A percentile compares a stretch with the other conserved stretches of the same genome.
Evolutionary conservation across 1,140 invertebrate species (phyloP).

Genomic region (Contarinia nasturtii): DNA sequence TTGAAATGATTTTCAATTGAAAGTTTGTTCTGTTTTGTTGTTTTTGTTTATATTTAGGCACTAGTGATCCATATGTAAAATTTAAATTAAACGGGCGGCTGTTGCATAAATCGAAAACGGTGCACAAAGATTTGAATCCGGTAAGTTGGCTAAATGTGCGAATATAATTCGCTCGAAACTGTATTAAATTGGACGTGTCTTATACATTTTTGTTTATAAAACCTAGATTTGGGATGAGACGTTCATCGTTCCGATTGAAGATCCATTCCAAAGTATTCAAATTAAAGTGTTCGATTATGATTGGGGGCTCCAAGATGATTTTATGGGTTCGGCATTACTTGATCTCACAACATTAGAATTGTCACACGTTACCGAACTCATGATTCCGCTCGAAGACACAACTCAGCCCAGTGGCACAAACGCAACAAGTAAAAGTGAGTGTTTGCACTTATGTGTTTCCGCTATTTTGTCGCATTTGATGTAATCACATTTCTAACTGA

Average conservation of each 20-base stretch:
- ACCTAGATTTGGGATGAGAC: slow-evolving; percentile 98
- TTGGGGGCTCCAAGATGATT: slow-evolving; percentile 93
- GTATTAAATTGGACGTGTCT: too few relatives aligned
- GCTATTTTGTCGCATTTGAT: too few relatives aligned
- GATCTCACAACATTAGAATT: slow-evolving; percentile 72
- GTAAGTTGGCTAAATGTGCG: too few relatives aligned
- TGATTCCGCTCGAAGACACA: slow-evolving; percentile 53
- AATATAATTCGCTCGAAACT: too few relatives aligned
- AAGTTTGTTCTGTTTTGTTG: too few relatives aligned
- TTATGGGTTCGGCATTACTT: slow-evolving; percentile 80
- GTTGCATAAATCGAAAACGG: slow-evolving; percentile 84
- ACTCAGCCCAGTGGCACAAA: slow-evolving; percentile 24
- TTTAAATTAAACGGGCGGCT: slow-evolving; percentile 79
- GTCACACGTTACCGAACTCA: slow-evolving; percentile 59
- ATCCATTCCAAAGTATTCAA: slow-evolving; percentile 71
- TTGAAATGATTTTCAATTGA: background rate
- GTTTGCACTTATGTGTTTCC: too few relatives aligned
- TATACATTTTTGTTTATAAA: too few relatives aligned
- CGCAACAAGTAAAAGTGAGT: too few relatives aligned
- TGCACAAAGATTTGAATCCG: slow-evolving; percentile 78
- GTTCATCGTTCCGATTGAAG: slow-evolving; percentile 85
- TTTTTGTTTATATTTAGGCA: slow-evolving; percentile 41
- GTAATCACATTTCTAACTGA: slow-evolving; percentile 13
- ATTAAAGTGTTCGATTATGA: slow-evolving; percentile 97
- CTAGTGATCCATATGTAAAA: slow-evolving; percentile 97